These are phyloP conservation scores for Yponomeuta plumbellus DNA, from an alignment of 2,888 invertebrate genomes.

Conservation along the genomic window DNA sequence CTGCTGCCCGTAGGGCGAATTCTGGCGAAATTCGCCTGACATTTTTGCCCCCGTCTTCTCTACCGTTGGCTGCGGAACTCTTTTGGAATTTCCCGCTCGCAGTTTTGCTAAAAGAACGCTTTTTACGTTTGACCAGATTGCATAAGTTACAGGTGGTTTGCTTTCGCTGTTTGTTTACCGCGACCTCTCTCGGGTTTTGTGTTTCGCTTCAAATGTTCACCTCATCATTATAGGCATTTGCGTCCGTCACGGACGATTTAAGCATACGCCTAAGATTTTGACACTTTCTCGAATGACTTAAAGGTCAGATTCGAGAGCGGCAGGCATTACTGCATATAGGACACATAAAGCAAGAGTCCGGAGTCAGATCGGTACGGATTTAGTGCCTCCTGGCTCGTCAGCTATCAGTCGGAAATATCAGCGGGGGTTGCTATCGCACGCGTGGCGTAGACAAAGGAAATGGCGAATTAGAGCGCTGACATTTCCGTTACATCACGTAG, in stretches of 20 bases:
- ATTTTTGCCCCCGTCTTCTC: conserved; percentile 9
- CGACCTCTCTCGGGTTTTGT: not conserved
- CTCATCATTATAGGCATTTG: too few species aligned
- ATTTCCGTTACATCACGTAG: not conserved
- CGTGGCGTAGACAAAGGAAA: not conserved
- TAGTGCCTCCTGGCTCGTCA: too few species aligned
- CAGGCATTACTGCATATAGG: too few species aligned
- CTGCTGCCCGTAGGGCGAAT: conserved; percentile 11
- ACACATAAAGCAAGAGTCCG: too few species aligned
- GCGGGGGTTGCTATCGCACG: too few species aligned
- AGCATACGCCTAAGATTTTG: too few species aligned
- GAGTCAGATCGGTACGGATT: too few species aligned
- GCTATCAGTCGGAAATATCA: too few species aligned
- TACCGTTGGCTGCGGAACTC: conserved; percentile 8
- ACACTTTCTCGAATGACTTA: too few species aligned
- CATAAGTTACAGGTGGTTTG: conserved; percentile 14
- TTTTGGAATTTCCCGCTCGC: conserved; percentile 8
- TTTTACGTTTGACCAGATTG: conserved; percentile 12
- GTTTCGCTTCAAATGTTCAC: not conserved
- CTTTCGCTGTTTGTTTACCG: not conserved
- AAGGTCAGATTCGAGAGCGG: too few species aligned
- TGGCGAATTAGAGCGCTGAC: not conserved
- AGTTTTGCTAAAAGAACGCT: conserved; percentile 11
- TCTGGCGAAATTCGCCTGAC: conserved; percentile 15
- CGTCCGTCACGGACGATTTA: too few species aligned